Conservation (phyloP, 2,797 vertebrate species). For the Protosalanx chinensis region DNA sequence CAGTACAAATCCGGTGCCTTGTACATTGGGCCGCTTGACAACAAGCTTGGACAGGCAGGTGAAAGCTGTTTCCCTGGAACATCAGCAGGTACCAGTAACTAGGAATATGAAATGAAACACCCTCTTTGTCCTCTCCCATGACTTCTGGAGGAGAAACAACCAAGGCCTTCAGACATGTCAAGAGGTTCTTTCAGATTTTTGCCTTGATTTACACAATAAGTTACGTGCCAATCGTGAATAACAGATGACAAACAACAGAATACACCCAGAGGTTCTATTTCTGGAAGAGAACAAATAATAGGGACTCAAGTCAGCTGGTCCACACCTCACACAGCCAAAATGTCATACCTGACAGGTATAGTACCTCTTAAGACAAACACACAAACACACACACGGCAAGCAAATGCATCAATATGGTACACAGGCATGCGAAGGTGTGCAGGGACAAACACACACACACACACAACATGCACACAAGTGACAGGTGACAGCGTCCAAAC, state of each 20-base stretch:
- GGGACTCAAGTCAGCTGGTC: too few relatives aligned
- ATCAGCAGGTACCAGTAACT: conserved; percentile 36
- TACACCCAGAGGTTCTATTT: too few relatives aligned
- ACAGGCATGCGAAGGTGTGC: not conserved
- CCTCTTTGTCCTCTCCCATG: not conserved
- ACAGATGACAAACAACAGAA: too few relatives aligned
- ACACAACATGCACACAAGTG: conserved; percentile 31
- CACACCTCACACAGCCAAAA: too few relatives aligned
- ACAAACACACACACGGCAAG: not conserved
- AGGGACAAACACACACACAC: conserved; percentile 40
- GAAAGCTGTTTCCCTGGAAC: conserved; percentile 12
- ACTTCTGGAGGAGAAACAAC: not conserved
- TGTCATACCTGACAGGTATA: too few relatives aligned
- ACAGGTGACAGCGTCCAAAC: conserved; percentile 52
- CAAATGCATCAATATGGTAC: not conserved
- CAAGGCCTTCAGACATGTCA: not conserved
- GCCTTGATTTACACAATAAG: not conserved
- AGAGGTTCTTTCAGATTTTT: too few relatives aligned
- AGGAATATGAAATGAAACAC: not conserved
- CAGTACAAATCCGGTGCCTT: not conserved
- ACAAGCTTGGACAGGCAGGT: not conserved
- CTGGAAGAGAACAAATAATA: too few relatives aligned
- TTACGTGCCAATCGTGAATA: too few relatives aligned
- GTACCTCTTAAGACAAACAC: not conserved
- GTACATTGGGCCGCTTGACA: not conserved